Evolutionary conservation across 1,140 invertebrate species (phyloP), one percentile per base, ranked within the genome.

Genomic region (Drosophila tsacasi): DNA sequence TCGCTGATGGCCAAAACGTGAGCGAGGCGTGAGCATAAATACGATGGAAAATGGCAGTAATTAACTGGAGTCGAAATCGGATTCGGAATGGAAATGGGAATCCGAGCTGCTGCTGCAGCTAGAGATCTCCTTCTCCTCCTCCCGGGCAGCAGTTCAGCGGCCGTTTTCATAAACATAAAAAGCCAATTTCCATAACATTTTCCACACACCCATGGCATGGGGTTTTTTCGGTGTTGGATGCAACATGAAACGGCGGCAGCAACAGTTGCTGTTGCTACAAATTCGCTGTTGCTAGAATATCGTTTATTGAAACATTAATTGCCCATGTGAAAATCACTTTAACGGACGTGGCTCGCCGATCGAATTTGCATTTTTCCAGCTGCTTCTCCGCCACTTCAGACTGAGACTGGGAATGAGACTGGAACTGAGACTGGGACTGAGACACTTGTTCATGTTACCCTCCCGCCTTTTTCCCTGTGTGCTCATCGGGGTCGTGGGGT

Each of bases 131-230:
- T 17, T 54, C n/a, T 23, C 52, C 27, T 17, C 40, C 40, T 2
- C 52, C 32, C n/a, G 13, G 17, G 32, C 23, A 32, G 50, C 76
- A 75, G 65, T 71, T 83, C 62, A 83, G 81, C 63, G 77, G 40
- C 63, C 78, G 83, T 85, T 86, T 89, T 83, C 79, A 86, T 82
- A 86, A 91, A 90, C 85, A 90, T 90, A 91, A 90, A 90, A 90
- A 90, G 82, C 86, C 85, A 90, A 90, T 90, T 90, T 90, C 85
- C 90, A 90, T 91, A 90, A 91, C 85, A 90, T 91, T 90, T 86
- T 66, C 40, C 46, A 25, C 67, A 79, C 40, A 79, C 54, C 52
- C 46, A 47, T 49, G 32, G 47, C 42, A 7, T 12, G 54, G 8
- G 13, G 55, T 60, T 64, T 44, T 44, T 46, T 66, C 17, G 49